Base-by-base conservation (phyloP, 2,888 invertebrate genomes). In the Microplitis manilae region DNA sequence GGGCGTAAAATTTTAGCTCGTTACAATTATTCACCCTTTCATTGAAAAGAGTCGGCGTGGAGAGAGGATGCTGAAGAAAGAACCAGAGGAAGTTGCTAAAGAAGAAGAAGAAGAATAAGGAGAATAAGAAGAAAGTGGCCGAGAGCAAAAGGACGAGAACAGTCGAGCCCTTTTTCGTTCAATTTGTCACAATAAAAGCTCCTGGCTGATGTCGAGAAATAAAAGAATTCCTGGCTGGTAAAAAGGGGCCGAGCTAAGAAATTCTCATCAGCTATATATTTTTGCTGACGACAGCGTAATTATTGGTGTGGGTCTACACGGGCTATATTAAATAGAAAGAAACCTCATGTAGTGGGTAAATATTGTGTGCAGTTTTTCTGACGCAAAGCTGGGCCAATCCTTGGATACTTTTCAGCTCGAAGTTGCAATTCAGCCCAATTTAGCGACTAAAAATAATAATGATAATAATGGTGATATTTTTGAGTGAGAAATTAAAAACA, bases 1-100 rank as follows among this genome's bases (percentile, higher is more conserved):
- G 38, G 72, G 71, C 40, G 81, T 77, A 69, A 74, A 79, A 77
- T 86, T 83, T 84, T 76, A 64, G 83, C 84, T 85, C 83, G 86
- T 87, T 87, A 85, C 86, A 87, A 87, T 87, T 87, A 87, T 86
- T 85, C 86, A 83, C 80, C 85, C 86, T 83, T 85, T 86, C 65
- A 62, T 81, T 73, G 79, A 73, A 77, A 81, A 80, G 20, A 76
- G 73, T 61, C 50, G 76, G 76, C 76, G 79, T 79, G 75, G 62
- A 60, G 72, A 73, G 40, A 68, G 67, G 40, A 15, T 65, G 40
- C 30, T 30, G 30, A 71, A 70, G 60, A 69, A 68, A 75, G 38
- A 15, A 60, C 17, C 61, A 61, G 39, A 20, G 70, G 64, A n/a
- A 7, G 17, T 13, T 38, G 75, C 20, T 78, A 80, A 80, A 75